A percentile compares a stretch with the other conserved stretches of the same genome.
Conservation (phyloP, 2,888 invertebrate genomes). For the Standfussiana lucernea region DNA sequence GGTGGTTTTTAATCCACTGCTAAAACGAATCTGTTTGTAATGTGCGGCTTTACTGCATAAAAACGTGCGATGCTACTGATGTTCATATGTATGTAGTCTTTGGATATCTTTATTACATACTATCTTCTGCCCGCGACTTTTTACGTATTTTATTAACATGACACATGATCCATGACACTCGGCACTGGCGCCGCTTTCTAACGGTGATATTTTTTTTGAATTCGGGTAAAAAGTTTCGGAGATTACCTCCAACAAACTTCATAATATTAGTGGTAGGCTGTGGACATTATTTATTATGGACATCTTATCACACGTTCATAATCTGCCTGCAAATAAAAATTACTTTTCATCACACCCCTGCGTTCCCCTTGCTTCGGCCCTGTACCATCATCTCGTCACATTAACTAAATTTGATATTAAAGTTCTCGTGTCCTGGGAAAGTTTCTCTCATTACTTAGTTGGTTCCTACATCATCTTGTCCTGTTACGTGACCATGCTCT, state of each 20-base stretch:
- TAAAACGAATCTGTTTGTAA: not conserved
- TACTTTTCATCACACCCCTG: not conserved
- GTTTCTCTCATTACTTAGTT: conserved; percentile 13
- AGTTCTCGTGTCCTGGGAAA: conserved; percentile 19
- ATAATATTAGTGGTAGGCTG: not conserved
- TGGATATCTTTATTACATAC: not conserved
- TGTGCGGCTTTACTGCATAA: not conserved
- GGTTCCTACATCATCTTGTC: conserved; percentile 16
- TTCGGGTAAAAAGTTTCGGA: not conserved
- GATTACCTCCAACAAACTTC: not conserved
- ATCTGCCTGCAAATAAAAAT: not conserved
- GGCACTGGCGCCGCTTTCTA: not conserved
- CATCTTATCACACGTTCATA: not conserved
- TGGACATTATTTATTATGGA: not conserved
- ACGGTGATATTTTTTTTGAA: not conserved
- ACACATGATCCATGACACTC: not conserved
- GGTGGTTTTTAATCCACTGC: not conserved
- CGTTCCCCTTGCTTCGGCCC: not conserved
- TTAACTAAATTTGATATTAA: not conserved
- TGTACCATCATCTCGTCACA: not conserved
- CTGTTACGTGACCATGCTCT: conserved; percentile 43
- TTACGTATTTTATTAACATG: not conserved
- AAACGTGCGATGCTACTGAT: not conserved
- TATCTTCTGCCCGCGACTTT: not conserved
- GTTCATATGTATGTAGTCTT: not conserved